Evolutionary conservation across 2,888 invertebrate species (phyloP), one percentile per base, ranked within the genome.

Genomic region (Lasioglossum marginatum): DNA sequence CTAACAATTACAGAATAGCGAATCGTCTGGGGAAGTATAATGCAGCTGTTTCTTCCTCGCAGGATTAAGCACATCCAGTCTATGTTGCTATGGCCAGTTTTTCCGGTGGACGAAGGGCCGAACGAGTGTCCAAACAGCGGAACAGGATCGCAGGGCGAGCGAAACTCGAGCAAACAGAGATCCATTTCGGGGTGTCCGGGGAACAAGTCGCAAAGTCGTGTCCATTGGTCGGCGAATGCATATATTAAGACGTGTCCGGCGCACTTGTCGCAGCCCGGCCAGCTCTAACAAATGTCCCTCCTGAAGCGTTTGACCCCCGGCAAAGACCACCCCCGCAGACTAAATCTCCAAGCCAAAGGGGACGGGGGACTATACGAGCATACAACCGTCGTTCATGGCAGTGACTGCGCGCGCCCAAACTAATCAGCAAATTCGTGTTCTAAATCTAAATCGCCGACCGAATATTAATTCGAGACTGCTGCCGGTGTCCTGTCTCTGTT

Each of bases 401-500:
- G 82, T 90, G 89, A 92, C 93, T 92, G 86, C 92, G 88, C 91
- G 86, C 85, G 86, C 23, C 87, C 87, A 94, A 95, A 95, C 95
- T 95, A 95, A 95, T 95, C 94, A 94, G 93, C 92, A 95, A 94
- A 95, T 95, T 94, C 93, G 93, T 93, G 94, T 95, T 94, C 95
- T 95, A 95, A 94, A 95, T 95, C 95, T 94, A 94, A 93, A 92
- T 92, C 93, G 92, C 92, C 93, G 92, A 92, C 93, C 93, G 95
- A 95, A 95, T 95, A 95, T 95, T 94, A 95, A 95, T 95, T 94
- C 92, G 88, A 88, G 84, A 78, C 71, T 74, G 48, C 79, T 82
- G 52, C 10, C 52, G 8, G 52, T 52, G 52, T 16, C 16, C 79
- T 63, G 63, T 83, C 87, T 73, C 79, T 34, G 68, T 71, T 63